Evolutionary conservation across 2,113 vertebrate species (phyloP).

Genomic region (Prunella himalayana): DNA sequence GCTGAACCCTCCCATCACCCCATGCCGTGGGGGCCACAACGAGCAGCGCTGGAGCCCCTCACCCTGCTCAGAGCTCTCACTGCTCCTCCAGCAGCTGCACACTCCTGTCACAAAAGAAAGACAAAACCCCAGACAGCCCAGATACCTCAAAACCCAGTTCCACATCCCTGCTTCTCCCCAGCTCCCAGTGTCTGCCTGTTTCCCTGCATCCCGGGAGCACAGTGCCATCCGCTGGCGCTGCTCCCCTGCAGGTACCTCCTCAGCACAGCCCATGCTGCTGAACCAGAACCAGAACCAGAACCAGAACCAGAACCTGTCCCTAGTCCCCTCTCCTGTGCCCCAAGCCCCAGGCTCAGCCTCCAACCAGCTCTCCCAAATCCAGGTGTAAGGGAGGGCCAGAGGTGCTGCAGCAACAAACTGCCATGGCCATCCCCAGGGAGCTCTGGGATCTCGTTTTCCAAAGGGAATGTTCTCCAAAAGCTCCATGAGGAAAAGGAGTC

Average conservation of each 20-base stretch:
- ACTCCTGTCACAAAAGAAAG: not conserved
- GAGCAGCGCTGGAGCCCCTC: rapidly evolving
- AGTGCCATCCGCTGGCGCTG: constrained; percentile 21
- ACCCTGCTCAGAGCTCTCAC: no score
- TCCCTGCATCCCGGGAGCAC: not conserved
- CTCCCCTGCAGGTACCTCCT: not conserved
- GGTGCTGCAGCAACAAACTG: not conserved
- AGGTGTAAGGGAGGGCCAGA: rapidly evolving
- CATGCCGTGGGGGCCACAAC: rapidly evolving
- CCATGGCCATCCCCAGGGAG: rapidly evolving
- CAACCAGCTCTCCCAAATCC: not conserved
- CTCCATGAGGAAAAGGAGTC: not conserved
- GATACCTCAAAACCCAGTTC: not conserved
- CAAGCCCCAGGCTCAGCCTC: not conserved
- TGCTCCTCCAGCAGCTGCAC: not conserved
- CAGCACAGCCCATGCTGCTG: rapidly evolving
- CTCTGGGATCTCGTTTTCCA: not conserved
- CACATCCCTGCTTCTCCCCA: not conserved
- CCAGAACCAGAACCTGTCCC: not conserved
- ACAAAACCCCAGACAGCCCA: not conserved
- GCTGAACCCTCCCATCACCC: not conserved
- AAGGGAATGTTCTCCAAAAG: not conserved
- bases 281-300: not conserved
- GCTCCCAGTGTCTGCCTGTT: rapidly evolving
- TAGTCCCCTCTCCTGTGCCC: not conserved